phyloP scores from a whole-genome alignment of 2,797 vertebrate genomes.

The Aulostomus chinensis region DNA sequence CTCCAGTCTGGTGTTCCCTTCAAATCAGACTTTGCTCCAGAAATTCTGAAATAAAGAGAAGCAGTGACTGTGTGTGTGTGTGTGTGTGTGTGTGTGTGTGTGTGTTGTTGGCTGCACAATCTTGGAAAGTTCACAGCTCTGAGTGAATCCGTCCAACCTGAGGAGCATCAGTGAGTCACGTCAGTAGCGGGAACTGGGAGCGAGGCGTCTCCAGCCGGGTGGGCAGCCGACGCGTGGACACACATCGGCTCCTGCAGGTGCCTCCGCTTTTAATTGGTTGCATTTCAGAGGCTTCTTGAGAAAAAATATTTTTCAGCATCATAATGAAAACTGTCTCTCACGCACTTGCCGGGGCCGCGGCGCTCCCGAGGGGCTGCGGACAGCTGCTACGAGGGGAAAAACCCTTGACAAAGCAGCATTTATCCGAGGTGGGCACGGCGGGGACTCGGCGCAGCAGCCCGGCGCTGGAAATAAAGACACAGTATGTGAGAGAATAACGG shows the following conservation, averaged over 20 bases:
- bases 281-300: constrained; percentile 21
- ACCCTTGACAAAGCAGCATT: constrained; percentile 78
- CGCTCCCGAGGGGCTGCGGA: constrained; percentile 62
- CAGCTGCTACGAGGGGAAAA: constrained; percentile 70
- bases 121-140: constrained; percentile 48
- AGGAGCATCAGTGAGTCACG: constrained; percentile 55
- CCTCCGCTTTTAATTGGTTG: constrained; percentile 38
- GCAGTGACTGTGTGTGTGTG: too few relatives aligned
- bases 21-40: too few relatives aligned
- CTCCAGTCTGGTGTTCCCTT: too few relatives aligned
- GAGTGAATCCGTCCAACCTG: constrained; percentile 50
- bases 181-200: constrained; percentile 55
- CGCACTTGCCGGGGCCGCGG: too few relatives aligned
- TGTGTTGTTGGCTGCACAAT: constrained; percentile 48
- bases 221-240: too few relatives aligned
- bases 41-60: too few relatives aligned
- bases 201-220: constrained; percentile 44
- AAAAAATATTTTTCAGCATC: constrained; percentile 3
- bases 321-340: constrained; percentile 55
- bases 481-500: constrained; percentile 70
- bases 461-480: constrained; percentile 78
- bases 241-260: constrained; percentile 51
- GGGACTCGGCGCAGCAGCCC: constrained; percentile 42
- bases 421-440: constrained; percentile 66
- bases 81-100: constrained; percentile 10